A percentile compares a stretch with the other conserved stretches of the same genome.
phyloP scores from a whole-genome alignment of 30 jellyfish, hydroid and myxozoan genomes.

The Aurelia aurita region DNA sequence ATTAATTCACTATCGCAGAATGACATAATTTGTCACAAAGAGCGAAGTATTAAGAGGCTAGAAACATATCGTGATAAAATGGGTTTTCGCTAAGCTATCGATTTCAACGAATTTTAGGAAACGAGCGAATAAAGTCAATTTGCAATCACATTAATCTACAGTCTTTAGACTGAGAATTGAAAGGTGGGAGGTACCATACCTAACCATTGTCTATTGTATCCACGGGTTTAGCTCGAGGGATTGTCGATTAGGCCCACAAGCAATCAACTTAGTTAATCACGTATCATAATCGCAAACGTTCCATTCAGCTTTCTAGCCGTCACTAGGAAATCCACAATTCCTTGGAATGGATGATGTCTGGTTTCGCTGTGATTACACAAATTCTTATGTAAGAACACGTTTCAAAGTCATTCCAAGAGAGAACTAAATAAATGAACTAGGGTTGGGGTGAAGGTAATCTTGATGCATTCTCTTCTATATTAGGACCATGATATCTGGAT shows the following conservation, averaged over 20 bases:
- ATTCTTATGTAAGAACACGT: too few species aligned
- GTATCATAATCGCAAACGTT: slow-evolving; percentile 10
- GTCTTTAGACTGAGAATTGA: slow-evolving; percentile 35
- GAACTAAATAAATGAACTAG: too few species aligned
- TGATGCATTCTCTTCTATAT: too few species aligned
- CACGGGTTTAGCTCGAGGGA: slow-evolving; percentile 21
- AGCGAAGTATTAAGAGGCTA: slow-evolving; percentile 64
- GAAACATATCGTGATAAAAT: slow-evolving; percentile 53
- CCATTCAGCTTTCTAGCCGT: too few species aligned
- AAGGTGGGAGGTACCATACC: slow-evolving; percentile 62
- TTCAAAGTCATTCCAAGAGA: too few species aligned
- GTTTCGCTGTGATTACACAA: too few species aligned
- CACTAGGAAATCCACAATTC: too few species aligned
- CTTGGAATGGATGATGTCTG: too few species aligned
- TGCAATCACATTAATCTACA: slow-evolving; percentile 50
- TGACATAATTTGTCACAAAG: slow-evolving; percentile 80
- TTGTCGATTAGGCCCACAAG: slow-evolving; percentile 53
- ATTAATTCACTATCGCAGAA: slow-evolving; percentile 50
- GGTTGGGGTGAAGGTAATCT: too few species aligned
- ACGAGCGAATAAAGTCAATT: slow-evolving; percentile 48
- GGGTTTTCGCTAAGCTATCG: slow-evolving; percentile 64
- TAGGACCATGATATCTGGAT: too few species aligned
- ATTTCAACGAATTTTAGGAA: slow-evolving; percentile 29
- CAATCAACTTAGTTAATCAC: slow-evolving; percentile 16
- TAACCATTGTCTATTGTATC: slow-evolving; percentile 59